Evolutionary conservation across 2,797 vertebrate species (phyloP).

Genomic region (Hipposideros larvatus): DNA sequence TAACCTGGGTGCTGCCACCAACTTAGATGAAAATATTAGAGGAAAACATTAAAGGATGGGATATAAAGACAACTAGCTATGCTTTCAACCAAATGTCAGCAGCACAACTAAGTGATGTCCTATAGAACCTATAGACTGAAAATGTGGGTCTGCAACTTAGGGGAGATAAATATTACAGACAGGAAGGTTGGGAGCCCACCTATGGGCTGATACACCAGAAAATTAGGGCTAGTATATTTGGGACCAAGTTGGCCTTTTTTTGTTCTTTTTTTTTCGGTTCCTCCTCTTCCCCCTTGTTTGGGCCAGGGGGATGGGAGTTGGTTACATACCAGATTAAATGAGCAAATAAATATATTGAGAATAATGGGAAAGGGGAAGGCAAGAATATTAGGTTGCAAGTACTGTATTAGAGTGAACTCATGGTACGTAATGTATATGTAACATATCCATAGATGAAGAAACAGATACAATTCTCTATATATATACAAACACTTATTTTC

Average conservation of each 20-base stretch:
- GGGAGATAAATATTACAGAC: background rate
- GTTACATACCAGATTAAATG: background rate
- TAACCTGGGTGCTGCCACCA: background rate
- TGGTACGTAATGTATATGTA: background rate
- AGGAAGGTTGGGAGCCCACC: background rate
- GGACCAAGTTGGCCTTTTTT: background rate
- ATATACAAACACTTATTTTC: background rate
- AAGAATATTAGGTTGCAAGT: background rate
- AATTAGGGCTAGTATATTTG: background rate
- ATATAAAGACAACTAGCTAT: background rate
- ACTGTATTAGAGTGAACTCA: background rate
- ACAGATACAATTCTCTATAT: background rate
- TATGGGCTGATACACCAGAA: background rate
- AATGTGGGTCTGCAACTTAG: background rate
- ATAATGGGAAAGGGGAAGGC: background rate
- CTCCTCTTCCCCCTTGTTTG: background rate
- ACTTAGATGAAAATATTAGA: slow-evolving; percentile 19
- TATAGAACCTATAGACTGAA: background rate
- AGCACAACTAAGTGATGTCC: background rate
- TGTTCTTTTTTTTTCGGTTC: background rate
- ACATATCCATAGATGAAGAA: background rate
- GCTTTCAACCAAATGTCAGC: background rate
- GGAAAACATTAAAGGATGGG: background rate
- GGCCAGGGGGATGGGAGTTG: background rate
- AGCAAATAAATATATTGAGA: slow-evolving; percentile 5